Evolutionary conservation across 2,888 invertebrate genomes (phyloP), one percentile per base, ranked within the genome.

Genomic region (Scaptomyza caliginosa): DNA sequence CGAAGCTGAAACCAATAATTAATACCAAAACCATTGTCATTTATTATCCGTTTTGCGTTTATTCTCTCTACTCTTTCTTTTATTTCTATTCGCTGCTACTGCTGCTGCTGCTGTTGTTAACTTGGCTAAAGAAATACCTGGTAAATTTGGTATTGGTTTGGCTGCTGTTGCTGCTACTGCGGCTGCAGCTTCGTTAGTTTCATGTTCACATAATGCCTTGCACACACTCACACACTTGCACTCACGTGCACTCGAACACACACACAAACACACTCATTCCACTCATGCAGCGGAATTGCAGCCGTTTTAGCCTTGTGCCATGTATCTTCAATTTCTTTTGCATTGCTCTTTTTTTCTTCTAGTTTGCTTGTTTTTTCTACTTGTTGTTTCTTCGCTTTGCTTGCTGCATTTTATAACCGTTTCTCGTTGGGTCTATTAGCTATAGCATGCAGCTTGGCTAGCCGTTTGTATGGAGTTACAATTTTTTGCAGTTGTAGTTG

Each of bases 1-100:
- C 72, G 66, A 73, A 64, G 76, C 76, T 64, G 66, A 67, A 79
- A 77, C 77, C 77, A 79, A 77, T 77, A 77, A 79, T 77, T 77
- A 77, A 77, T 77, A 77, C 77, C 73, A 54, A 60, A 79, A 63
- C 73, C 77, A 50, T 68, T 63, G 70, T 76, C 77, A 66, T 79
- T 79, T 79, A 79, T 77, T 77, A 79, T 77, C 70, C 76, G 56
- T 58, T 34, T 34, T 51, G 63, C 58, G 56, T 55, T 60, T 54
- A 50, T 30, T 30, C 64, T 57, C 26, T 38, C 39, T 45, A 17
- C 13, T 49, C 30, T 45, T 45, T 66, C 34, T 43, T 46, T 56
- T 43, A n/a, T 30, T 13, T 10, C 10, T 10, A 16, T 6, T n/a
- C n/a, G 17, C 28, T 19, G 4, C 8, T 42, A 4, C 17, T 17